Evolutionary conservation across 2,888 invertebrate genomes (phyloP).

Genomic region (Idaea straminata): DNA sequence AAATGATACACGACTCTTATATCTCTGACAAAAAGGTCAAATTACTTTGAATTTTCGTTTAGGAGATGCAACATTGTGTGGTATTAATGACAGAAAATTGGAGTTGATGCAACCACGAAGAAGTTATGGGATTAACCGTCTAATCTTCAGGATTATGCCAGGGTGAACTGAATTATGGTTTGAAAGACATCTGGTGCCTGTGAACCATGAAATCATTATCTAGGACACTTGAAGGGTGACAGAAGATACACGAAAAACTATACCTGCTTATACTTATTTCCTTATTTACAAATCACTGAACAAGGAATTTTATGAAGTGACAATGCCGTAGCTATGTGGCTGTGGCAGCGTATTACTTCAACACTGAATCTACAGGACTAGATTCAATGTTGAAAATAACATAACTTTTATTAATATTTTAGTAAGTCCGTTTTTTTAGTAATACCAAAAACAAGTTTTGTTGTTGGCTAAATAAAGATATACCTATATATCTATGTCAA

Average conservation of each 20-base stretch:
- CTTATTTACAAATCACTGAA: too few relatives aligned
- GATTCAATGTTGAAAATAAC: too few relatives aligned
- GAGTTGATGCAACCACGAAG: slow-evolving; percentile 17
- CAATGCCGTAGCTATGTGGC: too few relatives aligned
- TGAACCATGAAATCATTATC: slow-evolving; percentile 8
- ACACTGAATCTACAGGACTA: too few relatives aligned
- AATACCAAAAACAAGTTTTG: too few relatives aligned
- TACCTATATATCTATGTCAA: too few relatives aligned
- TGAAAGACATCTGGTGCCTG: slow-evolving; percentile 18
- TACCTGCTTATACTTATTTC: not conserved
- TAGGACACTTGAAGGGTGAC: not conserved
- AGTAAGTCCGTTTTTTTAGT: too few relatives aligned
- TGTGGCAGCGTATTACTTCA: too few relatives aligned
- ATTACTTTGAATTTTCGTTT: not conserved
- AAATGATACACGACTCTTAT: not conserved
- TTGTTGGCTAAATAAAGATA: too few relatives aligned
- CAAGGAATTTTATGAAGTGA: too few relatives aligned
- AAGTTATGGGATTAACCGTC: slow-evolving; percentile 15
- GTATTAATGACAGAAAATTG: slow-evolving; percentile 9
- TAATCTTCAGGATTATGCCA: slow-evolving; percentile 6
- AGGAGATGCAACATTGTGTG: not conserved
- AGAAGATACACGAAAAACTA: not conserved
- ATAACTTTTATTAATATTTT: too few relatives aligned
- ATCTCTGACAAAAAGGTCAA: not conserved
- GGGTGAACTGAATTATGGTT: slow-evolving; percentile 14